Conservation (phyloP, 2,113 vertebrate genomes). For the Eudyptes chrysolophus region DNA sequence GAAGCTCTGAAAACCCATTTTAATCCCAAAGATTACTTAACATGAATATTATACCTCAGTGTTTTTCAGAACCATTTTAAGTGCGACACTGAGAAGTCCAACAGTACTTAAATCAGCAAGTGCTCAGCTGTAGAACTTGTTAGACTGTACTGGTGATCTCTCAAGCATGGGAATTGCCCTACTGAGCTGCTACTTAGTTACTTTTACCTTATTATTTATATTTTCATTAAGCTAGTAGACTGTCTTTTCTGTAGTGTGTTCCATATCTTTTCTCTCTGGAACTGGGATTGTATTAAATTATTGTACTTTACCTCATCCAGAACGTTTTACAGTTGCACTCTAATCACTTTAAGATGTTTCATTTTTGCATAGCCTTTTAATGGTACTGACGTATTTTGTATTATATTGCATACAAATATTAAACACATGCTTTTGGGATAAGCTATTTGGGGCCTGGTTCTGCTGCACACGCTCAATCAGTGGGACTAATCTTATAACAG, state of each 20-base stretch:
- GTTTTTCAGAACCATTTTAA: not conserved
- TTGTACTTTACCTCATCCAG: not conserved
- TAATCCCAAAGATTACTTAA: not conserved
- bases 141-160: not conserved
- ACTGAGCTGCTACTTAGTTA: not conserved
- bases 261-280: slow-evolving; percentile 6
- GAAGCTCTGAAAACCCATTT: not conserved
- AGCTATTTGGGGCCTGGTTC: not conserved
- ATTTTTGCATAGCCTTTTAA: slow-evolving; percentile 33
- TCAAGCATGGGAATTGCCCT: not conserved
- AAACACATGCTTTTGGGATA: not conserved
- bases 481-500: not conserved
- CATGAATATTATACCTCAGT: not conserved
- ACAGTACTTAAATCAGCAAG: not conserved
- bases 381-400: not conserved
- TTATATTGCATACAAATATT: not conserved
- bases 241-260: not conserved
- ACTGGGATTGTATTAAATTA: slow-evolving; percentile 6
- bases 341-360: not conserved
- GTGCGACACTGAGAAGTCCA: not conserved
- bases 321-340: not conserved
- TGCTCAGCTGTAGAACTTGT: not conserved
- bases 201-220: slow-evolving; percentile 14
- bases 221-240: slow-evolving; percentile 7
- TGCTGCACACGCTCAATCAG: not conserved